A percentile compares a stretch with the other conserved stretches of the same genome.
These are phyloP conservation scores for Spinus pinus DNA, from an alignment of 2,797 vertebrate genomes.

Conservation along the genomic window DNA sequence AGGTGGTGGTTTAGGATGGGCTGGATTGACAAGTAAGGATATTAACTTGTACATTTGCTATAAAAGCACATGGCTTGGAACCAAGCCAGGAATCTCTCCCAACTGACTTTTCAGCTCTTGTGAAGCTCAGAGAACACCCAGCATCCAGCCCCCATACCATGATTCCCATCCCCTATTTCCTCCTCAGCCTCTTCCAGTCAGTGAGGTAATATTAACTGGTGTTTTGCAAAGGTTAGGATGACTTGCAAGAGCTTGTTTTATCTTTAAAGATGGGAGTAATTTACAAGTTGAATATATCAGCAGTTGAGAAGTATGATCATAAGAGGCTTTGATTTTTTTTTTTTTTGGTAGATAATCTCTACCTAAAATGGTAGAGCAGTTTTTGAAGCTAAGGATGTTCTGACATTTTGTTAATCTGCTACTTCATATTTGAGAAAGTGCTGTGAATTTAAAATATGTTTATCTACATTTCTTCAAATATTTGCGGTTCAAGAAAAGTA, in stretches of 20 bases:
- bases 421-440: conserved; percentile 46
- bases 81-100: neutral
- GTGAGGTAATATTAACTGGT: neutral
- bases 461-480: conserved; percentile 59
- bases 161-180: neutral
- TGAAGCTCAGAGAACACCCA: neutral
- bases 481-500: conserved; percentile 57
- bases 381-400: conserved; percentile 52
- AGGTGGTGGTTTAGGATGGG: neutral
- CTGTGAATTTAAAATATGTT: conserved; percentile 67
- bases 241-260: neutral
- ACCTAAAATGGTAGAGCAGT: conserved; percentile 2
- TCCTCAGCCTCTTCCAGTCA: neutral
- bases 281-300: conserved; percentile 16
- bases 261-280: neutral
- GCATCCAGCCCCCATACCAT: neutral
- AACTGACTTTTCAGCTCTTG: neutral
- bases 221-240: neutral
- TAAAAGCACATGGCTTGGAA: neutral
- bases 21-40: neutral
- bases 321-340: neutral
- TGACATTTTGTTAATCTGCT: conserved; percentile 61
- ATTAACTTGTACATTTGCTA: neutral
- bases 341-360: conserved; percentile 36
- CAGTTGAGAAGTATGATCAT: neutral